A percentile compares a stretch with the other conserved stretches of the same genome.
Evolutionary conservation across 2,113 vertebrate species (phyloP).

Genomic region (Pomatorhinus ruficollis): DNA sequence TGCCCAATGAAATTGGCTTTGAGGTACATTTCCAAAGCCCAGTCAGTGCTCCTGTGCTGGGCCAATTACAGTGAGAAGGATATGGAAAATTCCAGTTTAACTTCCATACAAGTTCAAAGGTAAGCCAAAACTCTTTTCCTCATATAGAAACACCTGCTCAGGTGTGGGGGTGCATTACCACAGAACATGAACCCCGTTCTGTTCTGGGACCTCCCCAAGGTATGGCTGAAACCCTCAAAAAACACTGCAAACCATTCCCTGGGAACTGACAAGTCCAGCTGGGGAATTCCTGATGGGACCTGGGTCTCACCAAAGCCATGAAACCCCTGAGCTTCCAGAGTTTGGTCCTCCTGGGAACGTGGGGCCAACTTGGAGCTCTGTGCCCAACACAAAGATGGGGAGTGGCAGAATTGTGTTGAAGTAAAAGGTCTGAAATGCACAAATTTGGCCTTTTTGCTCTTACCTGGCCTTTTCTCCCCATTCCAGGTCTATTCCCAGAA

Average conservation of each 20-base stretch:
- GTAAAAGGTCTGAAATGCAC: background rate
- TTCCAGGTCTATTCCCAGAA: slow-evolving; percentile 54
- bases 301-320: background rate
- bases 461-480: background rate
- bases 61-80: too few relatives aligned
- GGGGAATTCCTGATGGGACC: background rate
- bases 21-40: too few relatives aligned
- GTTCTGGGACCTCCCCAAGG: slow-evolving; percentile 51
- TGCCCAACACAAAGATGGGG: background rate
- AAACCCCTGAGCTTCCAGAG: background rate
- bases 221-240: background rate
- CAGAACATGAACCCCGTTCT: background rate
- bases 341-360: background rate
- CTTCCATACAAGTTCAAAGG: too few relatives aligned
- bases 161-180: too few relatives aligned
- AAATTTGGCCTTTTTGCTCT: background rate
- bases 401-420: background rate
- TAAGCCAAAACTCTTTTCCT: too few relatives aligned
- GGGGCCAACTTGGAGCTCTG: background rate
- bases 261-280: background rate
- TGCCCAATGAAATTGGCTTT: too few relatives aligned
- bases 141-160: too few relatives aligned
- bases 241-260: background rate
- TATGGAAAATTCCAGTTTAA: too few relatives aligned
- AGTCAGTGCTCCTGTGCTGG: too few relatives aligned